These are phyloP conservation scores for Siderastrea siderea DNA, from an alignment of 92 coral and sea anemone species.

Conservation along the genomic window DNA sequence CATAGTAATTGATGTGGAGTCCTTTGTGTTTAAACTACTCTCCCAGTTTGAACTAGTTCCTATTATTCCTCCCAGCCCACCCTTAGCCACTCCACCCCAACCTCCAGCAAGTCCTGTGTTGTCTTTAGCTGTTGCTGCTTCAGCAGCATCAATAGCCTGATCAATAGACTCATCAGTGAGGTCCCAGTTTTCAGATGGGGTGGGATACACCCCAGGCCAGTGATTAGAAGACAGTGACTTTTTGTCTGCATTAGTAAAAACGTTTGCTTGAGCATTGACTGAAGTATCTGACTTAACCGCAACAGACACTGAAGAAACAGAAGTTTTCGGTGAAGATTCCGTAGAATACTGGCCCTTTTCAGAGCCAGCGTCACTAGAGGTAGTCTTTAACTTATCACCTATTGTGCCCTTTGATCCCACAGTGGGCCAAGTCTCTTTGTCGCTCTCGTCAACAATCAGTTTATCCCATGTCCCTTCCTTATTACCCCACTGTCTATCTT, in stretches of 20 bases:
- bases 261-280: slow-evolving; percentile 38
- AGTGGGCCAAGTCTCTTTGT: slow-evolving; percentile 96
- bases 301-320: slow-evolving; percentile 36
- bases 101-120: slow-evolving; percentile 73
- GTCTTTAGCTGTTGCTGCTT: slow-evolving; percentile 66
- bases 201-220: slow-evolving; percentile 57
- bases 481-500: slow-evolving; percentile 92
- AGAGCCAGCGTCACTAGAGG: slow-evolving; percentile 45
- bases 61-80: slow-evolving; percentile 90
- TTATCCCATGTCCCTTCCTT: slow-evolving; percentile 88
- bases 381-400: slow-evolving; percentile 48
- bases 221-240: slow-evolving; percentile 37
- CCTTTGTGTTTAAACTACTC: slow-evolving; percentile 32
- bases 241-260: slow-evolving; percentile 55
- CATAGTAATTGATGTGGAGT: slow-evolving; percentile 36
- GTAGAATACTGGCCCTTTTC: slow-evolving; percentile 65
- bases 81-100: slow-evolving; percentile 87
- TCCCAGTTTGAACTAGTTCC: slow-evolving; percentile 80
- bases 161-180: slow-evolving; percentile 85
- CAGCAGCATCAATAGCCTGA: slow-evolving; percentile 91
- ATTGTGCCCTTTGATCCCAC: slow-evolving; percentile 83
- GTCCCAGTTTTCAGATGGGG: slow-evolving; percentile 86
- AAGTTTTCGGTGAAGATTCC: slow-evolving; percentile 51
- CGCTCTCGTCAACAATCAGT: slow-evolving; percentile 89
- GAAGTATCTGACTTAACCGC: slow-evolving; percentile 49